Evolutionary conservation across 2,888 invertebrate species (phyloP), one percentile per base, ranked within the genome.

Genomic region (Apotomis turbidana): DNA sequence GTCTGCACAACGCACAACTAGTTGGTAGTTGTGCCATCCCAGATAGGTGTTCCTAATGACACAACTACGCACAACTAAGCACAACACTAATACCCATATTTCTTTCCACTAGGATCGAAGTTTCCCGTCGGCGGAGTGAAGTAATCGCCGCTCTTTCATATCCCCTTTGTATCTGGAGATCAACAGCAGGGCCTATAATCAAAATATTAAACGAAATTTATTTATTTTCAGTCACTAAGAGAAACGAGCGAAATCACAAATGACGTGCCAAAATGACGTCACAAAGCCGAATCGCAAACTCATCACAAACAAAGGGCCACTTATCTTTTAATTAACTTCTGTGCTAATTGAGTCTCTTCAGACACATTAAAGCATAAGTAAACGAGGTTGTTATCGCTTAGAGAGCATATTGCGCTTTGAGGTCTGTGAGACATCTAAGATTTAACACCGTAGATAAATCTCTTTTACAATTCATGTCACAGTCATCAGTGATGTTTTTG

Each of bases 321-420:
- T 61, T 62, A 71, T 62, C 61, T 71, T 71, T 51, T 67, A 71
- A 71, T 67, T 67, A 70, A 71, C 57, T 71, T 67, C 67, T 71
- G 59, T 54, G 66, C 59, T 41, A 66, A 67, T 61, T 60, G 54
- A 55, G 38, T 49, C 27, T 52, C 44, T 54, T 12, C 15, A 5
- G 44, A 59, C 54, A 15, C 27, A 64, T 58, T 57, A 67, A 67
- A n/a, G 44, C 44, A 55, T 46, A 66, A 55, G 55, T 66, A 66
- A 66, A 66, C 64, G 55, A 66, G 44, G 27, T 55, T 66, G 55
- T 57, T 66, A 55, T 44, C 55, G 54, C 27, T 57, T 55, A 12
- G 64, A 15, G 52, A 52, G 63, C 55, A 46, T 57, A 66, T 55
- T 55, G 46, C 62, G 51, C 46, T 66, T 55, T 64, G 55, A 44